A percentile compares a stretch with the other conserved stretches of the same genome.
These are phyloP conservation scores for Chelidonichthys spinosus DNA, from an alignment of 2,797 vertebrate genomes.

Conservation along the genomic window DNA sequence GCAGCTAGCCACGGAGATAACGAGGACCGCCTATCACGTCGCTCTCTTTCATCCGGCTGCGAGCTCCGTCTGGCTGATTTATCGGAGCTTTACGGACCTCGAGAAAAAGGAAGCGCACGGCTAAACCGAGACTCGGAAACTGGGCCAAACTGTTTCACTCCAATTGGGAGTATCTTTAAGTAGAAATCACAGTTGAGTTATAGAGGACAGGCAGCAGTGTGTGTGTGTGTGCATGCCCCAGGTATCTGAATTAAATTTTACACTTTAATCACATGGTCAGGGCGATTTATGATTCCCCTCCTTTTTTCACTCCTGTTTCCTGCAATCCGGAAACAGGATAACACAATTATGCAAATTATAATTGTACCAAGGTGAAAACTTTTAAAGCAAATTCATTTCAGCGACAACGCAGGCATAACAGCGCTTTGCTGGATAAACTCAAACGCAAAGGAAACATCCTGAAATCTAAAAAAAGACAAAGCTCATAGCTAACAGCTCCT, in stretches of 20 bases:
- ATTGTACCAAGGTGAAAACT: not conserved
- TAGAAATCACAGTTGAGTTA: slow-evolving; percentile 44
- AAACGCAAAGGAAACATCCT: slow-evolving; percentile 19
- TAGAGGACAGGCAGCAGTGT: slow-evolving; percentile 39
- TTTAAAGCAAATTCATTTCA: slow-evolving; percentile 28
- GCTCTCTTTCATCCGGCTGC: slow-evolving; percentile 60
- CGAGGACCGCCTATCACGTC: slow-evolving; percentile 57
- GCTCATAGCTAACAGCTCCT: slow-evolving; percentile 12
- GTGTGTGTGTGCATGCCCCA: slow-evolving; percentile 14
- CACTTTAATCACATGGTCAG: slow-evolving; percentile 41
- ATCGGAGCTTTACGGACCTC: slow-evolving; percentile 58
- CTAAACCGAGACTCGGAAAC: slow-evolving; percentile 64
- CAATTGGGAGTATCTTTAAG: slow-evolving; percentile 63
- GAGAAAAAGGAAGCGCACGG: slow-evolving; percentile 46
- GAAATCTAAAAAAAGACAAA: slow-evolving; percentile 13
- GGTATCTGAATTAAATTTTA: slow-evolving; percentile 48
- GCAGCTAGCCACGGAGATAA: slow-evolving; percentile 50
- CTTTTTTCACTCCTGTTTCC: slow-evolving; percentile 48
- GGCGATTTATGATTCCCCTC: slow-evolving; percentile 48
- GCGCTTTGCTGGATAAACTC: not conserved
- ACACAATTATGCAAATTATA: slow-evolving; percentile 31
- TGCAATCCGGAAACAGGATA: slow-evolving; percentile 24
- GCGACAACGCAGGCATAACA: slow-evolving; percentile 11
- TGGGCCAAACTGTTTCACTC: slow-evolving; percentile 59
- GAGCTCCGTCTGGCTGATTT: slow-evolving; percentile 63